Percentiles rank a stretch among this genome's conserved stretches.
Evolutionary conservation across 2,888 invertebrate species (phyloP).

Genomic region (Mesochorus sp.): DNA sequence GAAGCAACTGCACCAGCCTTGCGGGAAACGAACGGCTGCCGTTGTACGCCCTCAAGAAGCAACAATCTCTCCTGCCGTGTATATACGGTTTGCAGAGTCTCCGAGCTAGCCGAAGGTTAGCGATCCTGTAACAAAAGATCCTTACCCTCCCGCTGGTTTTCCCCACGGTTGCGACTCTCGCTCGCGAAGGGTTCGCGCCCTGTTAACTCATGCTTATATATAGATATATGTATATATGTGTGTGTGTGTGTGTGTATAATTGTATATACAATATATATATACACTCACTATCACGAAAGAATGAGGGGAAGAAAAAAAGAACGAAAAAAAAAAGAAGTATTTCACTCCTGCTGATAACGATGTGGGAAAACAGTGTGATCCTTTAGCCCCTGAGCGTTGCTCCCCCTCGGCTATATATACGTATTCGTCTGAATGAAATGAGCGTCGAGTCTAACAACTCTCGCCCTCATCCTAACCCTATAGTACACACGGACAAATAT

Average conservation of each 20-base stretch:
- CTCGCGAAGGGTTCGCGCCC: conserved; percentile 29
- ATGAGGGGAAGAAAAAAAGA: conserved; percentile 6
- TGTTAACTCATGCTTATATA: conserved; percentile 4
- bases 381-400: conserved; percentile 17
- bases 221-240: conserved; percentile 2
- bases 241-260: too few species aligned
- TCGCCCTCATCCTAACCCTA: neutral
- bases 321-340: conserved; percentile 34
- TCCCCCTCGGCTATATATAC: conserved; percentile 31
- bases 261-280: conserved; percentile 23
- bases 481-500: neutral
- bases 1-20: conserved; percentile 26
- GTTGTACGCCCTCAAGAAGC: conserved; percentile 30
- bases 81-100: conserved; percentile 14
- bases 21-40: conserved; percentile 56
- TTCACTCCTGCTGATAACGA: conserved; percentile 57
- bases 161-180: conserved; percentile 39
- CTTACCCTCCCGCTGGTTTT: conserved; percentile 47
- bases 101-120: conserved; percentile 40
- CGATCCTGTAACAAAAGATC: conserved; percentile 52
- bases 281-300: neutral
- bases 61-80: conserved; percentile 23
- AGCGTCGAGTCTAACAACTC: conserved; percentile 37
- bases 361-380: conserved; percentile 57
- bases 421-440: conserved; percentile 44